A percentile compares a stretch with the other conserved stretches of the same genome.
Evolutionary conservation across 2,888 invertebrate genomes (phyloP).

Genomic region (Thyatira batis): DNA sequence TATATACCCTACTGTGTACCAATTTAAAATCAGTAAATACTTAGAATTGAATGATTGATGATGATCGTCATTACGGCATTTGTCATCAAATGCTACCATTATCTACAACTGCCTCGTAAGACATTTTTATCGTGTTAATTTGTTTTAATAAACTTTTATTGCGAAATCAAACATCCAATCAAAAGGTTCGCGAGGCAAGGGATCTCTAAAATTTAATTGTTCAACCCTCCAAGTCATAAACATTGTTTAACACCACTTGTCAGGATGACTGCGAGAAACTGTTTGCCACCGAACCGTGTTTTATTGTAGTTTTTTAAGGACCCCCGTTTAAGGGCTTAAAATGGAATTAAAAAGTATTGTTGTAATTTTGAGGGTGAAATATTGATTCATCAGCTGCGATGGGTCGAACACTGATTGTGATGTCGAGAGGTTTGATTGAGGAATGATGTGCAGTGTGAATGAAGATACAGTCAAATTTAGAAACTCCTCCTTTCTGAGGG

Average conservation of each 20-base stretch:
- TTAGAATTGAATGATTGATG: too few relatives aligned
- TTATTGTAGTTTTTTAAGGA: conserved; percentile 42
- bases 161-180: background rate
- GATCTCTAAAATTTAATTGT: conserved; percentile 52
- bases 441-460: too few relatives aligned
- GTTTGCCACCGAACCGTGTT: conserved; percentile 48
- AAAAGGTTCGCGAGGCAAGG: conserved; percentile 14
- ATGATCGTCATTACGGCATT: too few relatives aligned
- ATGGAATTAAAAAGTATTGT: conserved; percentile 38
- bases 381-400: conserved; percentile 33
- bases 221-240: conserved; percentile 62
- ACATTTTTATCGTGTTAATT: too few relatives aligned
- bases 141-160: background rate
- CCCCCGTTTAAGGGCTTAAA: conserved; percentile 36
- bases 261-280: conserved; percentile 64
- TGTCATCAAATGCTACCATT: too few relatives aligned
- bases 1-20: too few relatives aligned
- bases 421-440: too few relatives aligned
- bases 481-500: too few relatives aligned
- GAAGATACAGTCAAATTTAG: too few relatives aligned
- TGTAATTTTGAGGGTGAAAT: conserved; percentile 10
- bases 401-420: too few relatives aligned
- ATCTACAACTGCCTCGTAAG: too few relatives aligned
- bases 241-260: conserved; percentile 72
- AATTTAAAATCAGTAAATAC: too few relatives aligned